Evolutionary conservation across 1,140 invertebrate species (phyloP).

Genomic region (Atta texana): DNA sequence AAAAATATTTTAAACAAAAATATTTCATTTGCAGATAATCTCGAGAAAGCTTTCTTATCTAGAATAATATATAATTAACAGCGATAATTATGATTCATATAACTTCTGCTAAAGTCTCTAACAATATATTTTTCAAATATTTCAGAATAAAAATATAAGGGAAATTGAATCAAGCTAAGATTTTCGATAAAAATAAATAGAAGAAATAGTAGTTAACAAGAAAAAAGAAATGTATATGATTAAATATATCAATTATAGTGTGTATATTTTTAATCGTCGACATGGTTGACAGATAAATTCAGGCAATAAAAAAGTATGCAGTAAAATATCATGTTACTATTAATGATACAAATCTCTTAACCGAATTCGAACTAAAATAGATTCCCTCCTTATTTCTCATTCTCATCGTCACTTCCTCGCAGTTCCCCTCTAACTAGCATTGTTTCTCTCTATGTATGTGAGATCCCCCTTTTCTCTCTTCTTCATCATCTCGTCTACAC

Average conservation of each 20-base stretch:
- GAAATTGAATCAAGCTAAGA: neutral
- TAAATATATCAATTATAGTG: neutral
- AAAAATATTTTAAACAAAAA: neutral
- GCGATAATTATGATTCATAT: neutral
- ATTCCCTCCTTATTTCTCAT: slow-evolving; percentile 32
- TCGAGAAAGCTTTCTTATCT: neutral
- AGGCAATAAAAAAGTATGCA: neutral
- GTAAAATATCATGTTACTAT: slow-evolving; percentile 69
- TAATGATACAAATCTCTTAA: slow-evolving; percentile 63
- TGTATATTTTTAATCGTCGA: neutral
- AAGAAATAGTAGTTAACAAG: neutral
- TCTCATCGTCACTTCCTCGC: slow-evolving; percentile 61
- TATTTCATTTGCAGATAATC: neutral
- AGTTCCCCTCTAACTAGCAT: slow-evolving; percentile 69
- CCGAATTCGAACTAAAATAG: slow-evolving; percentile 59
- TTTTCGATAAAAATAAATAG: neutral
- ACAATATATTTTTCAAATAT: neutral
- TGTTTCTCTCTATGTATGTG: slow-evolving; percentile 70
- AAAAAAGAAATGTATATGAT: neutral
- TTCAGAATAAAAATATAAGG: neutral
- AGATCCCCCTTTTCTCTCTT: neutral
- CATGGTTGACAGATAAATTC: neutral
- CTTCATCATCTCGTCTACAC: slow-evolving; percentile 43
- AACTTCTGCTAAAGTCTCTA: neutral
- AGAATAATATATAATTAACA: neutral